Evolutionary conservation across 2,888 invertebrate species (phyloP), one percentile per base, ranked within the genome.

Genomic region (Fragum fragum): DNA sequence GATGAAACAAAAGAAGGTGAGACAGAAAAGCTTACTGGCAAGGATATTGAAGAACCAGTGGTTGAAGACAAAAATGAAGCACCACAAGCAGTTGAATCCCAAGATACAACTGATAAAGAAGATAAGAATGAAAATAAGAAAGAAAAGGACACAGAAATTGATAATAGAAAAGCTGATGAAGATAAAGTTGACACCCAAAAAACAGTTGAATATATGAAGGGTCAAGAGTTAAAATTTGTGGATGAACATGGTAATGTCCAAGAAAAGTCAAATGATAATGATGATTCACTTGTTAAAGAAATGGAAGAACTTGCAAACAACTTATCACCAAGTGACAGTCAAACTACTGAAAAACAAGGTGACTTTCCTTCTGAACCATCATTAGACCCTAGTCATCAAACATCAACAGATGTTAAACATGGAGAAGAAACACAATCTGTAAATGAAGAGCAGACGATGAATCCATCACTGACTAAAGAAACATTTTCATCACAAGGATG

Each of bases 241-340:
- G 36, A 76, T 77, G 76, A 70, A n/a, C 39, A 76, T 9, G 79
- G 77, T 47, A 66, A 76, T 28, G 53, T 69, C 52, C 52, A 79
- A 26, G 70, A 32, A 18, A 68, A 74, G 26, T 23, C 66, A 21
- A 47, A 53, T 61, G 23, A 21, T 11, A 21, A 32, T 32, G 75
- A 61, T 7, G 39, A 57, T 72, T 23, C 28, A 18, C 53, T 36
- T 18, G 21, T 21, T 29, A 57, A 36, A 18, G 47, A 59, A 23
- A 59, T 57, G 11, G 42, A 71, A 47, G 16, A 78, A 53, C 47
- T 63, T 32, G 66, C 53, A 7, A 73, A 47, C n/a, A 7, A 23
- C 42, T 23, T 42, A 42, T 42, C 66, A 42, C 42, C 66, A 9
- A 21, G 21, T 42, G 3, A 42, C 1, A 42, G 23, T 11, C 21